Percentiles rank a stretch among this genome's conserved stretches.
Conservation (phyloP, 2,113 vertebrate species). For the Pluvialis apricaria region DNA sequence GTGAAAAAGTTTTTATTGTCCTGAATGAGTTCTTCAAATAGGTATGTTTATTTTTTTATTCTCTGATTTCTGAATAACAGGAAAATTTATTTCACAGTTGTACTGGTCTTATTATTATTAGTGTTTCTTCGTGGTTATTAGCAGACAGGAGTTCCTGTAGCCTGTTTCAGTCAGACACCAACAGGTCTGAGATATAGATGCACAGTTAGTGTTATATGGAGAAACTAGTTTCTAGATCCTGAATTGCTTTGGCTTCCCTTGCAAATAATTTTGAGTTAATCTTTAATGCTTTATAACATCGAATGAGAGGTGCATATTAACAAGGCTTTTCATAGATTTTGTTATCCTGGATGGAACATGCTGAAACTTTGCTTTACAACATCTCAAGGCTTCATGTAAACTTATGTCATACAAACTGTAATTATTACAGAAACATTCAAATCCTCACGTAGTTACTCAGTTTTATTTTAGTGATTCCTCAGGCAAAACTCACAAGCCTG, state of each 20-base stretch:
- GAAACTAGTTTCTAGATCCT: neutral
- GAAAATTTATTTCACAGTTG: neutral
- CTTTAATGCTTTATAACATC: neutral
- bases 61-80: neutral
- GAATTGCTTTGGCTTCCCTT: neutral
- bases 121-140: neutral
- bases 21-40: neutral
- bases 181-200: neutral
- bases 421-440: neutral
- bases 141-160: neutral
- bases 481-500: neutral
- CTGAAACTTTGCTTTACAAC: neutral
- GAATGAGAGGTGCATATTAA: neutral
- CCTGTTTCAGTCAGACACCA: neutral
- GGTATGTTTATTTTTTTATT: neutral
- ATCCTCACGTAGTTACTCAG: neutral
- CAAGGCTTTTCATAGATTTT: neutral
- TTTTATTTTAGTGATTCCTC: neutral
- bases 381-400: neutral
- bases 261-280: neutral
- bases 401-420: neutral
- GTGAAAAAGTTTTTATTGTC: neutral
- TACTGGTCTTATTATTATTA: neutral
- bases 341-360: neutral
- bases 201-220: neutral